Evolutionary conservation across 2,888 invertebrate genomes (phyloP), one percentile per base, ranked within the genome.

Genomic region (Mellilla xanthometata): DNA sequence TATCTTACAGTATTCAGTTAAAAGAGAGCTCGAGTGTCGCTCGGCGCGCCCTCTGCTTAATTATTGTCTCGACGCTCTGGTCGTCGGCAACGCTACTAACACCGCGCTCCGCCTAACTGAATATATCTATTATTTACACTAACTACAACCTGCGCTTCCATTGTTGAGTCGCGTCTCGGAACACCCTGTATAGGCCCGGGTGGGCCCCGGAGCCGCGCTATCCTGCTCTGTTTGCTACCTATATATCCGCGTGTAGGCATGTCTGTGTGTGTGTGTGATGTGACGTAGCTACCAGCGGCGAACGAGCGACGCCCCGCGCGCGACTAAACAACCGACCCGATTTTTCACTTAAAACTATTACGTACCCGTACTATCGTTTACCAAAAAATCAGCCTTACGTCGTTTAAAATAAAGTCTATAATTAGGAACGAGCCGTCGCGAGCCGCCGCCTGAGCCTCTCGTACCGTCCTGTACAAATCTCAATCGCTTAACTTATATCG

Each of bases 331-430:
- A 34, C 50, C 67, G 61, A 68, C 65, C 62, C 63, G 69, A 67
- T 65, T 68, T 62, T 30, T 38, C 48, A 31, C 53, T 57, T 57
- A 53, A 54, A 51, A 56, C 54, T 58, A 57, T 55, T 47, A 57
- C 55, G 58, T 83, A 85, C 85, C 85, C 86, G 84, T 85, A 84
- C 68, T 76, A 71, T 79, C 73, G 72, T 70, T 78, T 77, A 72
- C 67, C 65, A 68, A 75, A 78, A 77, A 78, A 80, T 85, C 86
- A 84, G 85, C 86, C 86, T 84, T 83, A 72, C 65, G 53, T 67
- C 65, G 61, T 79, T 74, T 68, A 76, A 80, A 83, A 80, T 81
- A 85, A 81, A 81, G 83, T 85, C 82, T 84, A 81, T 65, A 43
- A 56, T 75, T 83, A 85, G 86, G 85, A 85, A 85, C 86, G 68